These are phyloP conservation scores for Neodiprion virginianus DNA, from an alignment of 1,140 invertebrate species.

Conservation along the genomic window DNA sequence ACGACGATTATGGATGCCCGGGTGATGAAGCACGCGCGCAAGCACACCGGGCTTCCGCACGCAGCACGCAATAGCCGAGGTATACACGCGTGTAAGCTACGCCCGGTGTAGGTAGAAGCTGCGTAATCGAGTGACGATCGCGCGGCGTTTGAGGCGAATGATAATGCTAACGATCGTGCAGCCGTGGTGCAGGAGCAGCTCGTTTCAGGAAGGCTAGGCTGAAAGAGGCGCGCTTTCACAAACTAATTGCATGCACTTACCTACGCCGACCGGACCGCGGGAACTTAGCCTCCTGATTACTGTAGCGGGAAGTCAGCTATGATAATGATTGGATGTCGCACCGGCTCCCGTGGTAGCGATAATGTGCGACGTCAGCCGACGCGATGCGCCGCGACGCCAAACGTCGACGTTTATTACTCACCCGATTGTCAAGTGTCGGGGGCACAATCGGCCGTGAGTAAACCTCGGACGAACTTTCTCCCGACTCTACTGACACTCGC, in stretches of 20 bases:
- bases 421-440: background rate
- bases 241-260: background rate
- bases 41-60: background rate
- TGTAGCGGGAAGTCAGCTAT: background rate
- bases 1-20: background rate
- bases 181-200: background rate
- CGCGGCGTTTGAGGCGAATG: background rate
- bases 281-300: background rate
- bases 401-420: background rate
- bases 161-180: background rate
- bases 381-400: background rate
- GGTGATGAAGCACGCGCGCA: background rate
- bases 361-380: background rate
- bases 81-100: no score
- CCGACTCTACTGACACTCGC: no score
- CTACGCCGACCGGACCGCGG: background rate
- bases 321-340: conserved; percentile 1
- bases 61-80: background rate
- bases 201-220: background rate
- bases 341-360: background rate
- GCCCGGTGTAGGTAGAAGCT: background rate
- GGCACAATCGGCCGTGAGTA: background rate
- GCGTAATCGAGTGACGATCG: background rate
- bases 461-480: no score
- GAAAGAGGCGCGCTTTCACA: background rate